Percentiles rank a stretch among this genome's conserved stretches.
phyloP scores from a whole-genome alignment of 2,797 vertebrate genomes.

The Rhynchotus rufescens region DNA sequence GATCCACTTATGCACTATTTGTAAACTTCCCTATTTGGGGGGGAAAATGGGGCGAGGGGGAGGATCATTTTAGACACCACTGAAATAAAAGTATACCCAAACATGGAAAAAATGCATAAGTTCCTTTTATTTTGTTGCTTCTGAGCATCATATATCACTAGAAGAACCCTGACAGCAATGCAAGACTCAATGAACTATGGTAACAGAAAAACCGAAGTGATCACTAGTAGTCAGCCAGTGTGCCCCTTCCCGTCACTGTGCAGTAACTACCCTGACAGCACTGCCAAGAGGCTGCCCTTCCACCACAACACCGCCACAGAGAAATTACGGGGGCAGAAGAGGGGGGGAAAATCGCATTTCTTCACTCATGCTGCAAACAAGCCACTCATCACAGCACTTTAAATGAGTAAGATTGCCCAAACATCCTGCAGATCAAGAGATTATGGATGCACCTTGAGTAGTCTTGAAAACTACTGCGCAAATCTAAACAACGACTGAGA shows the following conservation, averaged over 20 bases:
- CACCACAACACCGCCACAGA: neutral
- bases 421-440: too few species aligned
- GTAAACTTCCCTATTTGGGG: neutral
- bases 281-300: conserved; percentile 44
- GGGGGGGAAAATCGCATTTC: neutral
- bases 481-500: neutral
- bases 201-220: neutral
- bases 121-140: neutral
- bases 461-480: neutral
- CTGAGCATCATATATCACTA: neutral
- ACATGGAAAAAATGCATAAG: neutral
- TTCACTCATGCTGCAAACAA: neutral
- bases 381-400: neutral
- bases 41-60: neutral
- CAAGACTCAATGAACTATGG: neutral
- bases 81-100: neutral
- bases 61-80: neutral
- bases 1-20: neutral
- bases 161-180: neutral
- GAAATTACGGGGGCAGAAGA: neutral
- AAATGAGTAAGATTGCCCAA: neutral
- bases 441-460: neutral
- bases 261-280: neutral
- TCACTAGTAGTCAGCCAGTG: accelerated
- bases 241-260: accelerated